Percentiles rank a stretch among this genome's conserved stretches.
Evolutionary conservation across 2,797 vertebrate genomes (phyloP).

Genomic region (Hydrophis major): DNA sequence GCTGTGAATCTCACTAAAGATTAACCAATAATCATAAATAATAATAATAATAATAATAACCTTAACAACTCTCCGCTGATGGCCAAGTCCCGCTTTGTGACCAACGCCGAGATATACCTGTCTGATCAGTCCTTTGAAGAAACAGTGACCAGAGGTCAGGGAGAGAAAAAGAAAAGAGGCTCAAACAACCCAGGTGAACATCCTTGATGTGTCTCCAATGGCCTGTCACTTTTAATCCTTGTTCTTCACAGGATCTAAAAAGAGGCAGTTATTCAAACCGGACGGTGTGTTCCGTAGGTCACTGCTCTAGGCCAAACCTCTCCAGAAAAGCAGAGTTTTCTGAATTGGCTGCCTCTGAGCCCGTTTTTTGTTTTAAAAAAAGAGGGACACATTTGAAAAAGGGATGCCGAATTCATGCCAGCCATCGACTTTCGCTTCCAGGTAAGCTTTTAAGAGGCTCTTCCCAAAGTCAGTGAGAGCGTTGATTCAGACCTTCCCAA

Average conservation of each 20-base stretch:
- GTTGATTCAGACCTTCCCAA: neutral
- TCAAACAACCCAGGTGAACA: too few relatives aligned
- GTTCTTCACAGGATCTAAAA: neutral
- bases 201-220: neutral
- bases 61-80: neutral
- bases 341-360: neutral
- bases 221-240: neutral
- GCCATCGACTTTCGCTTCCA: neutral
- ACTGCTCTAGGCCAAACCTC: neutral
- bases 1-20: too few relatives aligned
- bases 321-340: neutral
- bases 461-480: neutral
- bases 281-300: neutral
- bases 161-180: rapidly evolving
- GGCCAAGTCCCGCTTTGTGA: neutral
- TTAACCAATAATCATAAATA: too few relatives aligned
- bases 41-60: too few relatives aligned
- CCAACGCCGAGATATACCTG: too few relatives aligned
- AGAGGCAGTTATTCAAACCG: neutral
- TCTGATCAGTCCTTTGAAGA: conserved; percentile 4
- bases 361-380: too few relatives aligned
- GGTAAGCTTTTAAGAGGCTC: neutral
- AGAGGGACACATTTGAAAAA: too few relatives aligned
- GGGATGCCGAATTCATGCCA: neutral
- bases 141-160: too few relatives aligned